Conservation (phyloP, 2,888 invertebrate species). For the Macrostomum cliftonense region DNA sequence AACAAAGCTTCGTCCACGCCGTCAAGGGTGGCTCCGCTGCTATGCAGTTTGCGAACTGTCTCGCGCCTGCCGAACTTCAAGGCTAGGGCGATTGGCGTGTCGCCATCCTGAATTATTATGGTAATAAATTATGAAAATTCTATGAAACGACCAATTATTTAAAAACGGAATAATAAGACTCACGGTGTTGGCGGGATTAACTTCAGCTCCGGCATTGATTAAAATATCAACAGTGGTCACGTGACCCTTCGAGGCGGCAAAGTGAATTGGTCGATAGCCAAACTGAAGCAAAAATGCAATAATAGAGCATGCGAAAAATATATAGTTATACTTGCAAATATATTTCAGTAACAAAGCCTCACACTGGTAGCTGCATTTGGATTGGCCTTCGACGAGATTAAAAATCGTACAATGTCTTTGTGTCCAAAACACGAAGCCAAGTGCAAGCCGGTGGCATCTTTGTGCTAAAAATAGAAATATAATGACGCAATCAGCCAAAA, state of each 20-base stretch:
- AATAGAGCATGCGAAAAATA: background rate
- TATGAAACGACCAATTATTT: too few species aligned
- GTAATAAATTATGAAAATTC: too few species aligned
- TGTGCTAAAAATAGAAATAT: slow-evolving; percentile 2
- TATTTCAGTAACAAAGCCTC: slow-evolving; percentile 5
- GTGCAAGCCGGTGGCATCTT: slow-evolving; percentile 2
- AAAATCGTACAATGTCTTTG: slow-evolving; percentile 10
- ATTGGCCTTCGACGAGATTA: slow-evolving; percentile 4
- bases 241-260: slow-evolving; percentile 10
- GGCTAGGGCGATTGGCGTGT: slow-evolving; percentile 8
- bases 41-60: slow-evolving; percentile 8
- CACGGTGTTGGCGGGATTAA: slow-evolving; percentile 5
- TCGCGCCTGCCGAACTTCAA: slow-evolving; percentile 9
- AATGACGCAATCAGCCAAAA: too few species aligned
- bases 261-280: slow-evolving; percentile 7
- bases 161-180: slow-evolving; percentile 6
- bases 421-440: slow-evolving; percentile 1
- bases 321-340: background rate
- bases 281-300: background rate
- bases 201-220: slow-evolving; percentile 4
- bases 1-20: slow-evolving; percentile 3
- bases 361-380: slow-evolving; percentile 6
- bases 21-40: slow-evolving; percentile 6
- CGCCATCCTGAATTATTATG: slow-evolving; percentile 5
- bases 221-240: slow-evolving; percentile 10